Conservation (phyloP, 2,113 vertebrate species). For the Sula dactylatra region DNA sequence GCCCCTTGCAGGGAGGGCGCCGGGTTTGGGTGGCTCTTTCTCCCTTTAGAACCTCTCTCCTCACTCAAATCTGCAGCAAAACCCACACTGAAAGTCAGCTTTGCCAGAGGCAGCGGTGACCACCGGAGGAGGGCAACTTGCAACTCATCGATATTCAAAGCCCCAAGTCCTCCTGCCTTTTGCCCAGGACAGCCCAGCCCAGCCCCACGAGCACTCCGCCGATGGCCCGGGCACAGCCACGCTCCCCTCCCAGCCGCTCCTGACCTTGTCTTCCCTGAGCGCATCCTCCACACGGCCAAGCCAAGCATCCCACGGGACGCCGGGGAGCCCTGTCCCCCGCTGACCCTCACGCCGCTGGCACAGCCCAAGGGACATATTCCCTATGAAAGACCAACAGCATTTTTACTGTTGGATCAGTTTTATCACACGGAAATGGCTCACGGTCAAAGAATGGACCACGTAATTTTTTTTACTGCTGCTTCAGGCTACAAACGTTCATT, state of each 20-base stretch:
- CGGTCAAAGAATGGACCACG: neutral
- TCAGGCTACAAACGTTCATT: neutral
- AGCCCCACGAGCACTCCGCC: neutral
- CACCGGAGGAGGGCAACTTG: neutral
- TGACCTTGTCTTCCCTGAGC: fast-evolving
- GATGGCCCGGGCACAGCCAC: neutral
- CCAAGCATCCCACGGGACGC: fast-evolving
- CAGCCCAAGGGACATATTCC: fast-evolving
- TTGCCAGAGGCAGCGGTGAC: fast-evolving
- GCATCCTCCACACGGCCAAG: neutral
- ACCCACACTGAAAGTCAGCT: neutral
- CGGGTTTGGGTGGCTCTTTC: too few species aligned
- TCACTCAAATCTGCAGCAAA: neutral
- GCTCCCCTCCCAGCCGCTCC: neutral
- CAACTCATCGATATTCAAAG: fast-evolving
- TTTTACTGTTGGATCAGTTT: neutral
- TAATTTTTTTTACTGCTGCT: neutral
- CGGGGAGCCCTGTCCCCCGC: fast-evolving
- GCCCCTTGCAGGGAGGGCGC: fast-evolving
- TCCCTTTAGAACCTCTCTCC: neutral
- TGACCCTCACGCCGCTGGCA: fast-evolving
- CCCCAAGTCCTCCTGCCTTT: neutral
- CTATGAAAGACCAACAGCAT: fast-evolving
- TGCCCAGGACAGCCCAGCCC: neutral
- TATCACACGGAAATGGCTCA: neutral